Percentiles rank a stretch among this genome's conserved stretches.
phyloP scores from a whole-genome alignment of 2,797 vertebrate species.

The Knipowitschia caucasica region DNA sequence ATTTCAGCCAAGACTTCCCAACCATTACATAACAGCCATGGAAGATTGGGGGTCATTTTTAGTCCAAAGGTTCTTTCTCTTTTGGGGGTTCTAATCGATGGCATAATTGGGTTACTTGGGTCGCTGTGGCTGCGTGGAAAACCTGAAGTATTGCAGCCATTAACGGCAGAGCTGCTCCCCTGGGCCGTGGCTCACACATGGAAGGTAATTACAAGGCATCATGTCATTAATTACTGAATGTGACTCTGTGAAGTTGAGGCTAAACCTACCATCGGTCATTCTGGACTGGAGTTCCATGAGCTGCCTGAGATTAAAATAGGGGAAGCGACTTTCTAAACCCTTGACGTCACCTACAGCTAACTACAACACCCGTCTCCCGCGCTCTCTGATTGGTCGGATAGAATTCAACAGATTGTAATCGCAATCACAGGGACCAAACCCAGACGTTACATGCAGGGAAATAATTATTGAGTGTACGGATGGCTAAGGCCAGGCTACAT shows the following conservation, averaged over 20 bases:
- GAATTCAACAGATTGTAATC: no score
- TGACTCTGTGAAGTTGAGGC: slow-evolving; percentile 39
- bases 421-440: no score
- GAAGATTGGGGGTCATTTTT: neutral
- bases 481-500: no score
- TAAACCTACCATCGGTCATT: slow-evolving; percentile 42
- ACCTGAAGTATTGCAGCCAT: slow-evolving; percentile 62
- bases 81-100: slow-evolving; percentile 24
- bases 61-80: slow-evolving; percentile 5
- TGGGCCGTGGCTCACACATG: slow-evolving; percentile 56
- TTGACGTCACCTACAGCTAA: no score
- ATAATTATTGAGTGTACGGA: no score
- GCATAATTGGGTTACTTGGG: slow-evolving; percentile 55
- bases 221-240: slow-evolving; percentile 73
- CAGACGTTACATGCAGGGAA: no score
- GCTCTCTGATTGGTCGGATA: no score
- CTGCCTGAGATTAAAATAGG: slow-evolving; percentile 52
- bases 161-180: slow-evolving; percentile 57
- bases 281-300: slow-evolving; percentile 39
- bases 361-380: no score
- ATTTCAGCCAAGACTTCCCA: neutral
- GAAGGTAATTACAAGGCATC: slow-evolving; percentile 75
- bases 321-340: no score
- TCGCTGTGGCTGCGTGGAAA: slow-evolving; percentile 50
- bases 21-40: neutral